Conservation (phyloP, 2,888 invertebrate species). For the Pristionchus fissidentatus region DNA sequence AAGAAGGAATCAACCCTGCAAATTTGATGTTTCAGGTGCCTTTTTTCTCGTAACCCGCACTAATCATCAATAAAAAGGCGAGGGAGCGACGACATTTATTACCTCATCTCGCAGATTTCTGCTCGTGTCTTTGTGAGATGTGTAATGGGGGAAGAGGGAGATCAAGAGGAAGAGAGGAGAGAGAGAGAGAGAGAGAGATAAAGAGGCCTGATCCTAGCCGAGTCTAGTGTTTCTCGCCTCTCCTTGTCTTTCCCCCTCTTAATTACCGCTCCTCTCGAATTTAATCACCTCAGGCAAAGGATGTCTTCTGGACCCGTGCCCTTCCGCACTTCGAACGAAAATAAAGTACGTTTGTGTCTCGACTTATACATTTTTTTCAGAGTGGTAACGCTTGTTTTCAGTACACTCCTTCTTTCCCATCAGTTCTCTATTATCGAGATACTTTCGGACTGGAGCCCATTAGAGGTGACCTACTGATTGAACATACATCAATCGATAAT, state of each 20-base stretch:
- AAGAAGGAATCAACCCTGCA: background rate
- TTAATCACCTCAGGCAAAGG: constrained; percentile 4
- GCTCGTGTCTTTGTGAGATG: constrained; percentile 31
- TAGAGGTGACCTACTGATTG: background rate
- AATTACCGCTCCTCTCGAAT: background rate
- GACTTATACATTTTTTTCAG: background rate
- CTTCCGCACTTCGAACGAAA: constrained; percentile 36
- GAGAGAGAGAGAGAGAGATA: background rate
- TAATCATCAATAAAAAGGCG: background rate
- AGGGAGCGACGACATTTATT: constrained; percentile 8
- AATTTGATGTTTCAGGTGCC: background rate
- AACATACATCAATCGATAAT: background rate
- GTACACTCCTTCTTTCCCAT: constrained; percentile 70
- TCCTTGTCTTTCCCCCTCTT: background rate
- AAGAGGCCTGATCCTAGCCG: constrained; percentile 5
- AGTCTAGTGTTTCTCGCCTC: constrained; percentile 42
- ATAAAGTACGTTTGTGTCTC: constrained; percentile 23
- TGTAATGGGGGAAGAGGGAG: constrained; percentile 15
- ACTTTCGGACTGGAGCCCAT: constrained; percentile 63
- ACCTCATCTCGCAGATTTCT: constrained; percentile 37
- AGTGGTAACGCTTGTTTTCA: background rate
- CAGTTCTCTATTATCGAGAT: constrained; percentile 73
- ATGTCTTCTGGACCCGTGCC: constrained; percentile 37
- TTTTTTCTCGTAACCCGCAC: background rate
- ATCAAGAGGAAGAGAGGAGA: background rate